Conservation (phyloP, 2,888 invertebrate genomes). For the Linnaemya tessellans region DNA sequence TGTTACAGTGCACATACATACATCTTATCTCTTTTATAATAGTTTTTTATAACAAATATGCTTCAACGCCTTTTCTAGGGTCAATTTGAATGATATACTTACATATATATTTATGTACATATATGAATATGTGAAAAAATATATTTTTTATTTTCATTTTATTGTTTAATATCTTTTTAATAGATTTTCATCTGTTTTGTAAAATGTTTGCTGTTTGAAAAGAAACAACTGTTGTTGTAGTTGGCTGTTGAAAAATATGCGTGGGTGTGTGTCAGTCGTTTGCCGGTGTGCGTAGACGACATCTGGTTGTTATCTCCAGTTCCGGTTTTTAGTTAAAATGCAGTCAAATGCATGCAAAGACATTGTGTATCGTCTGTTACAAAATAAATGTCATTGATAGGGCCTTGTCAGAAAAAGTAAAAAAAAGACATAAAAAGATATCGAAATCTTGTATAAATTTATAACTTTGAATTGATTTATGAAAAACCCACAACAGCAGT, state of each 20-base stretch:
- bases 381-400: conserved; percentile 67
- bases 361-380: conserved; percentile 39
- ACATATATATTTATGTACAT: no score
- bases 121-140: no score
- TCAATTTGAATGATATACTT: conserved; percentile 22
- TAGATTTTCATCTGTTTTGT: conserved; percentile 60
- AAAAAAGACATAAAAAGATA: not conserved
- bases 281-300: conserved; percentile 51
- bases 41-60: conserved; percentile 29
- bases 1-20: conserved; percentile 12
- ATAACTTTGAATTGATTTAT: conserved; percentile 57
- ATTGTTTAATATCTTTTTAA: conserved; percentile 42
- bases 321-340: conserved; percentile 66
- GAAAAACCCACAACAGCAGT: conserved; percentile 18
- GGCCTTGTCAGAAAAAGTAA: conserved; percentile 28
- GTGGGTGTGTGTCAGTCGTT: conserved; percentile 1
- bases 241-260: conserved; percentile 9
- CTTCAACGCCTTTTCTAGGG: conserved; percentile 55
- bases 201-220: conserved; percentile 49
- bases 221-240: conserved; percentile 61
- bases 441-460: conserved; percentile 1
- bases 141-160: not conserved
- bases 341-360: conserved; percentile 57
- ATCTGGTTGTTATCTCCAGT: conserved; percentile 69
- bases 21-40: conserved; percentile 3